Conservation (phyloP, 2,113 vertebrate species). For the Todiramphus saurophagus region DNA sequence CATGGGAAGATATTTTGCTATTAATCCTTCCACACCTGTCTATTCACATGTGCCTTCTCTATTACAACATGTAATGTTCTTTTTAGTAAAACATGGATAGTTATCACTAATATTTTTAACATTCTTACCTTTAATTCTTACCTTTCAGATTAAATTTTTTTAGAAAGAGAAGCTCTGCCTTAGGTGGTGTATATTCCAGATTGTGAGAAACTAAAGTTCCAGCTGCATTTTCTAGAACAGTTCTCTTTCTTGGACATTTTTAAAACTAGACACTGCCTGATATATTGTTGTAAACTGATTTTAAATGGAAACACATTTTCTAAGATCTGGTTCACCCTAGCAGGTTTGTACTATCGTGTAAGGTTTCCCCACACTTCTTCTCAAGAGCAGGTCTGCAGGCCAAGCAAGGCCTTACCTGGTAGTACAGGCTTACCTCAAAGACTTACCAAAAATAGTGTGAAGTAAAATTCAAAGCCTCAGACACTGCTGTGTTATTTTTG, state of each 20-base stretch:
- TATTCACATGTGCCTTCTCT: neutral
- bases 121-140: neutral
- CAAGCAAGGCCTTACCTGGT: neutral
- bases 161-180: neutral
- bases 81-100: neutral
- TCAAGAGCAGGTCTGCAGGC: neutral
- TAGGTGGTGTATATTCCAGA: neutral
- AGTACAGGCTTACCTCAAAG: neutral
- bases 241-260: neutral
- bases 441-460: neutral
- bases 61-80: neutral
- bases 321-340: neutral
- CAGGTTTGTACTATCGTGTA: neutral
- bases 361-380: neutral
- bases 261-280: neutral
- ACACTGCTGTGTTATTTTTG: neutral
- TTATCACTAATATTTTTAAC: neutral
- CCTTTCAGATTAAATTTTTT: neutral
- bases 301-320: neutral
- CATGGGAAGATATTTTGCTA: neutral
- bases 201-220: neutral
- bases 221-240: neutral
- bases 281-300: neutral
- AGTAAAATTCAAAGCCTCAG: neutral
- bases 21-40: neutral